A percentile compares a stretch with the other conserved stretches of the same genome.
Conservation (phyloP, 1,140 invertebrate species). For the Meloidogyne chitwoodi region DNA sequence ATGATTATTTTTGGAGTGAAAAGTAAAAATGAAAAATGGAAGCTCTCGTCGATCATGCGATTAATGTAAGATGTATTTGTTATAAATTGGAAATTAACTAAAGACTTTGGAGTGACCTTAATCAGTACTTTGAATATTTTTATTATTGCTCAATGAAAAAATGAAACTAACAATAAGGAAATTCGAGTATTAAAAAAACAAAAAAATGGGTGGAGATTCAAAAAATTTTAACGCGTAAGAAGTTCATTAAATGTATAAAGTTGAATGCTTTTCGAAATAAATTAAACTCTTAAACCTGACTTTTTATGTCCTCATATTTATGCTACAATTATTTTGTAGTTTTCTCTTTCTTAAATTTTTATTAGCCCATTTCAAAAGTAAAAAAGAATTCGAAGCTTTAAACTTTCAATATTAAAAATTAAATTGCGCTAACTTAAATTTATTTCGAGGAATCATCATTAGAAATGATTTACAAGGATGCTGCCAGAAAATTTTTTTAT, state of each 20-base stretch:
- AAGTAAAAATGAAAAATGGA: neutral
- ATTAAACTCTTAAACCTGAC: too few species aligned
- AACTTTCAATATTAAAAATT: neutral
- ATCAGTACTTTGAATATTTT: too few species aligned
- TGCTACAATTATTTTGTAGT: too few species aligned
- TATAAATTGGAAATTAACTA: neutral
- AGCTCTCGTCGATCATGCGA: neutral
- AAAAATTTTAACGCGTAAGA: neutral
- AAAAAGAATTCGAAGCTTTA: neutral
- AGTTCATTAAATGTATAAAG: too few species aligned
- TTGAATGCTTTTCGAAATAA: too few species aligned
- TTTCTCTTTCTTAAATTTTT: too few species aligned
- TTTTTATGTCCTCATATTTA: too few species aligned
- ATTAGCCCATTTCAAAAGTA: too few species aligned
- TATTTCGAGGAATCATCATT: neutral
- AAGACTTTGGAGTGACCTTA: too few species aligned
- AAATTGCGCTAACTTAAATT: neutral
- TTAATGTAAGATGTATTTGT: too few species aligned
- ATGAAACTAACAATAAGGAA: neutral
- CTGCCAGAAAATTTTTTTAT: neutral
- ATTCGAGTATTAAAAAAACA: neutral
- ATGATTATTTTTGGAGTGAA: neutral
- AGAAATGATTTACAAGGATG: neutral
- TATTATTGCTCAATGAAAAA: neutral
- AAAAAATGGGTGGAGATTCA: neutral